Evolutionary conservation across 1,140 invertebrate genomes (phyloP), one percentile per base, ranked within the genome.

Genomic region (Colletes gigas): DNA sequence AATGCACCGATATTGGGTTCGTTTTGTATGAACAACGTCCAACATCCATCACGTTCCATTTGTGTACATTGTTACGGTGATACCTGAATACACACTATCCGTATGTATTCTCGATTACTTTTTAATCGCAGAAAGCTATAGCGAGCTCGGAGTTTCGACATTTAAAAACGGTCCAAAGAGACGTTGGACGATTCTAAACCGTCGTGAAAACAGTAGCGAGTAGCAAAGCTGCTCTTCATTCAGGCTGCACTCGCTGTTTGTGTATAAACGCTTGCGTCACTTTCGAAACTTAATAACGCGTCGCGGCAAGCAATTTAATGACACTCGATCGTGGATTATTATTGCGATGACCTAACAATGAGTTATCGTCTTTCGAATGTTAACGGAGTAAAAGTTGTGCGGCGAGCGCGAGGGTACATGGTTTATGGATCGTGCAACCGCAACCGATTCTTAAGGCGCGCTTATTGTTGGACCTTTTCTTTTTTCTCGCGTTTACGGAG

Each of bases 391-490:
- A 50, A 52, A 74, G 73, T 73, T 73, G 17, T n/a, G 59, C 54
- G 57, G 10, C 63, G 17, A 59, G 41, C 8, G 41, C 8, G 21
- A 39, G 70, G 73, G 71, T 69, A 78, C 47, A n/a, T 74, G 73
- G 76, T 83, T 88, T 79, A 67, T 59, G 77, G 82, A 81, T 86
- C 85, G 77, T 54, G 70, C 81, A 66, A 87, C 83, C 79, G 76
- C 82, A 69, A 84, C 30, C 75, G 21, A 62, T 68, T 68, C 75
- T 82, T 75, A 60, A 60, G 57, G n/a, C n/a, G 21, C 19, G 57
- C 70, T 72, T 41, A 30, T 79, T 55, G 60, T 66, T 17, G 52
- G 47, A 52, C 21, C 30, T 39, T 60, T 44, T 41, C 44, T 47
- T 14, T 30, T 30, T 44, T 41, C 30, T 30, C 44, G 60, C 47